Evolutionary conservation across 2,888 invertebrate genomes (phyloP).

Genomic region (Dexiosoma caninum): DNA sequence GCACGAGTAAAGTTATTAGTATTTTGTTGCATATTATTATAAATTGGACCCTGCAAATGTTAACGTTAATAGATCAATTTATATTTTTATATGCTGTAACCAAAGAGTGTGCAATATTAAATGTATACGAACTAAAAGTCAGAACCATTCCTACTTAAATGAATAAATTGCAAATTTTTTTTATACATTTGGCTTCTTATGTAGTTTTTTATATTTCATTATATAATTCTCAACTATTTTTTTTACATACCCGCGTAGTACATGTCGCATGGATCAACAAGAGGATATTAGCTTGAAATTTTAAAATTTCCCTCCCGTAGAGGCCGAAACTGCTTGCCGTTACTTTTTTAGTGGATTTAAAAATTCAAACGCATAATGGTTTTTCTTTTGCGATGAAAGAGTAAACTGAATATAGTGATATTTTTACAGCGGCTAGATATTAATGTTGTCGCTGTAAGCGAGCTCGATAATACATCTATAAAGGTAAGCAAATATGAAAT

Average conservation of each 20-base stretch:
- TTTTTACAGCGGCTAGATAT: too few species aligned
- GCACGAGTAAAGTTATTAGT: constrained; percentile 43
- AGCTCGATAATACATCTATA: too few species aligned
- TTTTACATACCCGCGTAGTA: too few species aligned
- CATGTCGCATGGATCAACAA: too few species aligned
- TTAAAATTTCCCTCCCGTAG: too few species aligned
- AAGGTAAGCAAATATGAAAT: too few species aligned
- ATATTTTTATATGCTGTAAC: not conserved
- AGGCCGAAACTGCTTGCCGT: not conserved
- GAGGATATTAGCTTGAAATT: too few species aligned
- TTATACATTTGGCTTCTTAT: too few species aligned
- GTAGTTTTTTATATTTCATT: not conserved
- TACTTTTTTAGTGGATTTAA: not conserved
- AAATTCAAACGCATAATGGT: too few species aligned
- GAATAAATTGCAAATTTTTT: not conserved
- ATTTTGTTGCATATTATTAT: constrained; percentile 70
- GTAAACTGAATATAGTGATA: too few species aligned
- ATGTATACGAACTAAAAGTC: too few species aligned
- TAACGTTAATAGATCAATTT: constrained; percentile 37
- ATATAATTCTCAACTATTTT: not conserved
- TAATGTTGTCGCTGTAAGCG: too few species aligned
- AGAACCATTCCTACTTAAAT: not conserved
- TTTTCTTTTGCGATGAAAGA: not conserved
- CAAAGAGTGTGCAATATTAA: not conserved
- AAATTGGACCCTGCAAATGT: constrained; percentile 71